Base-by-base conservation (phyloP, 2,888 invertebrate genomes). In the Chymomyza amoena region DNA sequence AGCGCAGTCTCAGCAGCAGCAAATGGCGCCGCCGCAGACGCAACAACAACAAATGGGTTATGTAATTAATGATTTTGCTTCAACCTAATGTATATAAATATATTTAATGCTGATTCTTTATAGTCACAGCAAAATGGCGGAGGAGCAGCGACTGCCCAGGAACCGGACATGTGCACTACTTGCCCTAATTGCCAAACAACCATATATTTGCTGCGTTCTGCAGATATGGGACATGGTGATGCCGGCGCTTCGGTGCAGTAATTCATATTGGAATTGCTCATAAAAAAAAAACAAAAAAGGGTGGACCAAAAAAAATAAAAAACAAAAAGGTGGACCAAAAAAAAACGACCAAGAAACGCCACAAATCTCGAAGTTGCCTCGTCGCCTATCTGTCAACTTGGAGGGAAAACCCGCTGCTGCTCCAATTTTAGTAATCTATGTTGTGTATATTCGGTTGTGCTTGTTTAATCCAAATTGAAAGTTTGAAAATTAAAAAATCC, bases 101-200 rank as follows among this genome's bases (percentile, higher is more conserved):
- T 5, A 9, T 2, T 32, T 57, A 20, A 25, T 20, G 15, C 2
- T 57, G 3, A 20, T 25, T 13, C 13, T 28, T 60, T 66, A 25
- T 70, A 84, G 85, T 7, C 59, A 7, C 28, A 6, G 2, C 32
- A 15, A 39, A 16, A n/a, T 0, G 67, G 16, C 7, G 71, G 65
- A 0, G 77, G 59, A 2, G 84, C 15, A 15, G 63, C 66, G 1
- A 60, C 78, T 18, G 78, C 76, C 0, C 70, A 77, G 1, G 84
- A 90, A 59, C 86, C 88, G 4, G 90, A 91, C 71, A 86, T 90
- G 88, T 91, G 91, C 72, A 88, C 91, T 63, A 90, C 90, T 39
- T 91, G 91, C 61, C 91, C 91, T 16, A 91, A 91, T 73, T 91
- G 91, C 63, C 89, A 90, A 72, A 89, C 90, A 25, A 91, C 85